Conservation (phyloP, 2,888 invertebrate species). For the Adelognathus sp. region DNA sequence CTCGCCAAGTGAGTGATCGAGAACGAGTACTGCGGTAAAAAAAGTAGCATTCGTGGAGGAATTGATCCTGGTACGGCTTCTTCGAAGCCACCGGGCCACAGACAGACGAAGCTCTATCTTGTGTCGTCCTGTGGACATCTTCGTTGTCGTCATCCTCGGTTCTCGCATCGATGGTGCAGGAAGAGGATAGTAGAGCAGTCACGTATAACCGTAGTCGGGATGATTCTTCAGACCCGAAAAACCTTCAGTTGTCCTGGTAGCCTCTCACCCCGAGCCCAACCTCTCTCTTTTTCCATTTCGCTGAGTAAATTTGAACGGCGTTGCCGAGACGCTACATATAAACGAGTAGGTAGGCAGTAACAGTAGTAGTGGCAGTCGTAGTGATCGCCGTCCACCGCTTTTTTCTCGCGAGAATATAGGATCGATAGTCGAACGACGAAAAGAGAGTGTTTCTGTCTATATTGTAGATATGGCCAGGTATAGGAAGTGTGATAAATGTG, state of each 20-base stretch:
- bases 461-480: no score
- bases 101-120: slow-evolving; percentile 22
- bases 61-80: slow-evolving; percentile 45
- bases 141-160: slow-evolving; percentile 19
- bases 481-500: no score
- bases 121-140: slow-evolving; percentile 2
- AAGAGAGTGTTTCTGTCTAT: slow-evolving; percentile 6
- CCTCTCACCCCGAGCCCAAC: slow-evolving; percentile 26
- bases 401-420: slow-evolving; percentile 5
- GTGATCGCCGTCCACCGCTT: slow-evolving; percentile 25
- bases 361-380: neutral
- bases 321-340: slow-evolving; percentile 43
- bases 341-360: slow-evolving; percentile 23
- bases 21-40: slow-evolving; percentile 32
- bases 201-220: slow-evolving; percentile 24
- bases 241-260: slow-evolving; percentile 19
- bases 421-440: slow-evolving; percentile 41
- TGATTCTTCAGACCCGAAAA: slow-evolving; percentile 32
- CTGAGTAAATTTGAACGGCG: slow-evolving; percentile 63
- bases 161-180: slow-evolving; percentile 27
- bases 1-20: slow-evolving; percentile 43
- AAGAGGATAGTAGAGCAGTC: slow-evolving; percentile 22
- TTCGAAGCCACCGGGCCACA: slow-evolving; percentile 17
- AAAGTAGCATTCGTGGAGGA: slow-evolving; percentile 36
- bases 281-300: slow-evolving; percentile 57